Percentiles rank a stretch among this genome's conserved stretches.
These are phyloP conservation scores for Meliscaeva auricollis DNA, from an alignment of 2,888 invertebrate genomes.

Conservation along the genomic window DNA sequence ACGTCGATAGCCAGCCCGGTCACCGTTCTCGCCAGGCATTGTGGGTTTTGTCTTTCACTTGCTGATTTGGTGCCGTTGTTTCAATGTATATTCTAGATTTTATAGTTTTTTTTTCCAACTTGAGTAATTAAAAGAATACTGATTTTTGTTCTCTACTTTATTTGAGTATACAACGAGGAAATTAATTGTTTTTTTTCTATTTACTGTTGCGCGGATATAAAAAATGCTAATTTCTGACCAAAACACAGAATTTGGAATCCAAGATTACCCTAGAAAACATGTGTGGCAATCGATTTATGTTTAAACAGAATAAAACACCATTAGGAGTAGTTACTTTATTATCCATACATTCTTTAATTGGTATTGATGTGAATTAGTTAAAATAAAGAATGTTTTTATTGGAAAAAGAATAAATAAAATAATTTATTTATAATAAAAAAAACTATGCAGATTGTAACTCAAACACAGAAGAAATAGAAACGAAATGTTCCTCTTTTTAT, in stretches of 20 bases:
- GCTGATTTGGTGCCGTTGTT: neutral
- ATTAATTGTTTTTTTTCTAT: slow-evolving; percentile 12
- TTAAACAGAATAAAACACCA: neutral
- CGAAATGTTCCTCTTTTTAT: slow-evolving; percentile 1
- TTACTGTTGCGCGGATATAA: slow-evolving; percentile 52
- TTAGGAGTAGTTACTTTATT: neutral
- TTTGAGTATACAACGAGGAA: slow-evolving; percentile 4
- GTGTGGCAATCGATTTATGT: slow-evolving; percentile 51
- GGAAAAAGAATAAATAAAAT: neutral
- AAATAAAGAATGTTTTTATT: no score
- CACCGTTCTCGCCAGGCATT: slow-evolving; percentile 77
- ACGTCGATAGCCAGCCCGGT: slow-evolving; percentile 77
- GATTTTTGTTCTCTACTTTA: neutral
- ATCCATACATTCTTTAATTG: slow-evolving; percentile 31
- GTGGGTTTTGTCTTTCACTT: slow-evolving; percentile 80
- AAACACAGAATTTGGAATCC: slow-evolving; percentile 31
- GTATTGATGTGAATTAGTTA: neutral
- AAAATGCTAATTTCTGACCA: slow-evolving; percentile 45
- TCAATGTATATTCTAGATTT: neutral
- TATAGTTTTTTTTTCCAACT: neutral
- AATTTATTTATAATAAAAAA: neutral
- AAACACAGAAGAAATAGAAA: slow-evolving; percentile 1
- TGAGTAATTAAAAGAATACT: neutral
- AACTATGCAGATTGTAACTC: neutral
- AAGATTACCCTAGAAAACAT: slow-evolving; percentile 50